A percentile compares a stretch with the other conserved stretches of the same genome.
Conservation (phyloP, 2,797 vertebrate genomes). For the Ara ararauna region DNA sequence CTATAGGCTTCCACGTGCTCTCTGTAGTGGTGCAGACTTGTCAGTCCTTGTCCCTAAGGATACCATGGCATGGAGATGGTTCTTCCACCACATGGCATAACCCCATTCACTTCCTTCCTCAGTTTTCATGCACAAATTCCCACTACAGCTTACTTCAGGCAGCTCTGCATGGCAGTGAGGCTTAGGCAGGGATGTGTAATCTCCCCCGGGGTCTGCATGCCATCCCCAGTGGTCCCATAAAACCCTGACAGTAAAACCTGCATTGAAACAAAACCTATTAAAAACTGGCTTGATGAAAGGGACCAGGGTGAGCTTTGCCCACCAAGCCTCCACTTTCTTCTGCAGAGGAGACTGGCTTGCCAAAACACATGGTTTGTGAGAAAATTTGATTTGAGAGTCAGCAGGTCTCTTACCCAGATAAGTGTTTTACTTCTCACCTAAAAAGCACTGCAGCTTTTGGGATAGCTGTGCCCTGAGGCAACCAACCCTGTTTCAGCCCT, state of each 20-base stretch:
- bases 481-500: rapidly evolving
- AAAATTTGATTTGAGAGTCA: neutral
- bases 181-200: neutral
- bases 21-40: neutral
- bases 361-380: neutral
- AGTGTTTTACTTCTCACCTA: neutral
- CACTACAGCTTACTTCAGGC: neutral
- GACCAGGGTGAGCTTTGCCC: neutral
- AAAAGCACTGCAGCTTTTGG: neutral
- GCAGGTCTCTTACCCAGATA: neutral
- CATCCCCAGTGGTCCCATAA: neutral
- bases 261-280: neutral
- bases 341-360: neutral
- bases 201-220: rapidly evolving
- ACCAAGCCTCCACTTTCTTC: neutral
- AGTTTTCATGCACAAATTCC: neutral
- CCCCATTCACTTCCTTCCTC: rapidly evolving
- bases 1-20: neutral
- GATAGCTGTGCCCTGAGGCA: neutral
- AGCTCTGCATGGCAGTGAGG: neutral
- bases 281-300: neutral
- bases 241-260: neutral
- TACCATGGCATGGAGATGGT: rapidly evolving
- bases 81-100: rapidly evolving
- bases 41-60: neutral